These are phyloP conservation scores for Sceloporus undulatus DNA, from an alignment of 2,113 vertebrate species.

Conservation along the genomic window DNA sequence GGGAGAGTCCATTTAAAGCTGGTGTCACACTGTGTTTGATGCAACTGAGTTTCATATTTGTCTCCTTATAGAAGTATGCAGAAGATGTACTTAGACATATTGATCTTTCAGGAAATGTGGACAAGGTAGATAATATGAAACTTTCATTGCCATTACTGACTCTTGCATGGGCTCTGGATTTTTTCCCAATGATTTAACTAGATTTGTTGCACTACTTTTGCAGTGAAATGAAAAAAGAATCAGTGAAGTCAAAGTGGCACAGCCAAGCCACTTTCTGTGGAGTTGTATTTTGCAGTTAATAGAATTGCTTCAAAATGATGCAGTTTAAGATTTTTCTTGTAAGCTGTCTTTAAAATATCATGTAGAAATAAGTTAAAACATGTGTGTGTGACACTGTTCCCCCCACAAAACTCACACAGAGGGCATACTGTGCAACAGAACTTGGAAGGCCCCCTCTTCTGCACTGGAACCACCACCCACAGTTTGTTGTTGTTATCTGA, in stretches of 20 bases:
- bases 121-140: slow-evolving; percentile 71
- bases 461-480: background rate
- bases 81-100: slow-evolving; percentile 68
- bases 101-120: slow-evolving; percentile 73
- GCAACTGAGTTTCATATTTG: slow-evolving; percentile 66
- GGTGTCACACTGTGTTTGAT: slow-evolving; percentile 60
- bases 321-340: background rate
- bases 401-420: slow-evolving; percentile 30
- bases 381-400: slow-evolving; percentile 4
- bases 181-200: slow-evolving; percentile 66
- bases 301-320: background rate
- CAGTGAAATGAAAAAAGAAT: slow-evolving; percentile 59
- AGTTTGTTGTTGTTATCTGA: too few relatives aligned
- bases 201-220: slow-evolving; percentile 66
- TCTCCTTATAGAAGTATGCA: slow-evolving; percentile 69
- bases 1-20: slow-evolving; percentile 57
- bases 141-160: slow-evolving; percentile 71
- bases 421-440: slow-evolving; percentile 52
- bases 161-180: slow-evolving; percentile 65
- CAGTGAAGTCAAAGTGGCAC: background rate
- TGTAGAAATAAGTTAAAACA: background rate
- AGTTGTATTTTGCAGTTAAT: background rate
- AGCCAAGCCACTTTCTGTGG: background rate
- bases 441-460: background rate
- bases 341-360: background rate